phyloP scores from a whole-genome alignment of 2,797 vertebrate species.

The Sphenopsis melanotis region DNA sequence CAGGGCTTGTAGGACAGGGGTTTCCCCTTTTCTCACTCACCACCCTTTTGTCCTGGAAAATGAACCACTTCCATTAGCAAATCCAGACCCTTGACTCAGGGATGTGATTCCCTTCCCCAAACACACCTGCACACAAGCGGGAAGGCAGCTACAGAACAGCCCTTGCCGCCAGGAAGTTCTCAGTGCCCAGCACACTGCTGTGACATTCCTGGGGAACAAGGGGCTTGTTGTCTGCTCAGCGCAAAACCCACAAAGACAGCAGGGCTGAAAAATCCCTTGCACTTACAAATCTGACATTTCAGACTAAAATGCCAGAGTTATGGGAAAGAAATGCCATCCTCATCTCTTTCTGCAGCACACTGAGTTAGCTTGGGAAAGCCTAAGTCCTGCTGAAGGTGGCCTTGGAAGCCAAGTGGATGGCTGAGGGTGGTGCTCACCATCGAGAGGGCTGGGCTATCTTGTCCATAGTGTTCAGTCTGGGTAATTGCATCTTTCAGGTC shows the following conservation, averaged over 20 bases:
- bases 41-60: slow-evolving; percentile 86
- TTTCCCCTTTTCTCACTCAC: slow-evolving; percentile 80
- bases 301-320: slow-evolving; percentile 49
- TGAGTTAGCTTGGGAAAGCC: slow-evolving; percentile 15
- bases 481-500: slow-evolving; percentile 71
- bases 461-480: slow-evolving; percentile 68
- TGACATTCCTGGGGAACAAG: slow-evolving; percentile 30
- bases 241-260: slow-evolving; percentile 3
- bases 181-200: neutral
- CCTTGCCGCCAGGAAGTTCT: neutral
- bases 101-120: neutral
- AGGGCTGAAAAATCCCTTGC: slow-evolving; percentile 30
- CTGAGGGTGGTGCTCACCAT: slow-evolving; percentile 55
- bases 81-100: neutral
- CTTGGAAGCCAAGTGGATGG: slow-evolving; percentile 38
- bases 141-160: neutral
- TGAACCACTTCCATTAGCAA: neutral
- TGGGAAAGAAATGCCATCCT: slow-evolving; percentile 16
- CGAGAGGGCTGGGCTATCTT: slow-evolving; percentile 57
- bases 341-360: slow-evolving; percentile 6
- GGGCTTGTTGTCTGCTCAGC: slow-evolving; percentile 32
- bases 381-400: slow-evolving; percentile 22
- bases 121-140: neutral
- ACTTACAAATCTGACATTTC: slow-evolving; percentile 67
- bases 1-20: slow-evolving; percentile 50